Conservation (phyloP, 1,140 invertebrate species). For the Macrocentrus cingulum region DNA sequence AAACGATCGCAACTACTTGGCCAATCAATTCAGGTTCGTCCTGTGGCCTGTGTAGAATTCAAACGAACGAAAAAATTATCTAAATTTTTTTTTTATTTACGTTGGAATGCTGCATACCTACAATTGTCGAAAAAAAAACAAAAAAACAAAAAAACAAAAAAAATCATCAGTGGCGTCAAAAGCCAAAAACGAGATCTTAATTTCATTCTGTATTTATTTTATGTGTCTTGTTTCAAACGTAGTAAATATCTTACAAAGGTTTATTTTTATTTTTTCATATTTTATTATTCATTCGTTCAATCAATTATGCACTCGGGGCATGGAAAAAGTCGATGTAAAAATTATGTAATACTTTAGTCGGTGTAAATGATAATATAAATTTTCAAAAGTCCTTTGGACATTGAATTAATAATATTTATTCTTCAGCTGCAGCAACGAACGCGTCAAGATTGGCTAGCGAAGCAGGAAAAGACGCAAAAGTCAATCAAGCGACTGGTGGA, state of each 20-base stretch:
- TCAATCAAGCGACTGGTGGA: conserved; percentile 55
- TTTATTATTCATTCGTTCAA: conserved; percentile 7
- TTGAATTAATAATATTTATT: not conserved
- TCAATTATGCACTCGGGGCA: conserved; percentile 17
- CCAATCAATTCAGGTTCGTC: conserved; percentile 59
- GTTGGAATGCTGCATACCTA: conserved; percentile 29
- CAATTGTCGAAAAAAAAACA: conserved; percentile 13
- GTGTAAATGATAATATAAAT: not conserved
- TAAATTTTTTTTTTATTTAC: conserved; percentile 23
- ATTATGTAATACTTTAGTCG: conserved; percentile 1
- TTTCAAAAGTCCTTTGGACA: not conserved
- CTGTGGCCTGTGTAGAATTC: conserved; percentile 53
- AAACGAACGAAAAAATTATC: conserved; percentile 12
- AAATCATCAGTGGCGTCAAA: no score
- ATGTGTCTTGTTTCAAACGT: conserved; percentile 24
- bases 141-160: no score
- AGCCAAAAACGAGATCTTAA: no score
- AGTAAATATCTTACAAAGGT: conserved; percentile 30
- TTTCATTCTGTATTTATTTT: conserved; percentile 27
- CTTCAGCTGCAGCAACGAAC: conserved; percentile 50
- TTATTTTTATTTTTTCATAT: not conserved
- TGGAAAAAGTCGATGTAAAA: conserved; percentile 14
- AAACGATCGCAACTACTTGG: conserved; percentile 58
- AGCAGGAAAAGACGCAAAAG: conserved; percentile 54
- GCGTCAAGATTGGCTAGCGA: conserved; percentile 49